These are phyloP conservation scores for Diadema setosum DNA, from an alignment of 35 echinoderm and acorn worm genomes.

Conservation along the genomic window DNA sequence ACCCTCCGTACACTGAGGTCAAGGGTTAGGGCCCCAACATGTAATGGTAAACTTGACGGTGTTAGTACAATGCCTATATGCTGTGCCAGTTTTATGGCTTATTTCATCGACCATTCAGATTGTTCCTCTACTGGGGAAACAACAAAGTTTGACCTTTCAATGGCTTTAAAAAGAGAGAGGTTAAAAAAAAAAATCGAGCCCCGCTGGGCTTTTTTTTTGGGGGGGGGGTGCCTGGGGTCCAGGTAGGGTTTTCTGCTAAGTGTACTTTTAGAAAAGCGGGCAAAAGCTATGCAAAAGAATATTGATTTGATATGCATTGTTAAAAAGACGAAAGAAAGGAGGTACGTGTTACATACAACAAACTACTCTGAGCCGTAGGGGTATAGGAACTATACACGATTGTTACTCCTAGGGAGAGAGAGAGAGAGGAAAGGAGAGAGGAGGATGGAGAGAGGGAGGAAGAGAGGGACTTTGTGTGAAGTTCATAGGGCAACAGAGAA, in stretches of 20 bases:
- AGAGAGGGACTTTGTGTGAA: neutral
- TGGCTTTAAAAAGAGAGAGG: neutral
- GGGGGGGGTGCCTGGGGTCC: no score
- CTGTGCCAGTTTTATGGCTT: neutral
- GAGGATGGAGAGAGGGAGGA: no score
- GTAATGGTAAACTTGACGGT: neutral
- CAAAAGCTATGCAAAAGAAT: no score
- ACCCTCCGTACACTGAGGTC: neutral
- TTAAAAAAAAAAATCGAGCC: neutral
- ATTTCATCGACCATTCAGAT: neutral
- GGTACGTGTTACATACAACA: conserved; percentile 1
- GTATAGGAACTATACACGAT: neutral
- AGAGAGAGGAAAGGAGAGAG: neutral
- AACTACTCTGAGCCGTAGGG: neutral
- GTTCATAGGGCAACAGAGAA: neutral
- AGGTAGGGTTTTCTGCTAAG: no score
- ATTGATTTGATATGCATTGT: neutral
- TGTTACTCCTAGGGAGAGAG: neutral
- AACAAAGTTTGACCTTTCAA: no score
- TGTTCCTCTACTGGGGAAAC: neutral
- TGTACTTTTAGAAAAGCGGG: neutral
- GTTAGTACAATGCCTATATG: neutral
- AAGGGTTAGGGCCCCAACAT: neutral
- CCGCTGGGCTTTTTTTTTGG: neutral
- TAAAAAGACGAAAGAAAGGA: neutral